Conservation (phyloP, 2,888 invertebrate genomes). For the Cerastis leucographa region DNA sequence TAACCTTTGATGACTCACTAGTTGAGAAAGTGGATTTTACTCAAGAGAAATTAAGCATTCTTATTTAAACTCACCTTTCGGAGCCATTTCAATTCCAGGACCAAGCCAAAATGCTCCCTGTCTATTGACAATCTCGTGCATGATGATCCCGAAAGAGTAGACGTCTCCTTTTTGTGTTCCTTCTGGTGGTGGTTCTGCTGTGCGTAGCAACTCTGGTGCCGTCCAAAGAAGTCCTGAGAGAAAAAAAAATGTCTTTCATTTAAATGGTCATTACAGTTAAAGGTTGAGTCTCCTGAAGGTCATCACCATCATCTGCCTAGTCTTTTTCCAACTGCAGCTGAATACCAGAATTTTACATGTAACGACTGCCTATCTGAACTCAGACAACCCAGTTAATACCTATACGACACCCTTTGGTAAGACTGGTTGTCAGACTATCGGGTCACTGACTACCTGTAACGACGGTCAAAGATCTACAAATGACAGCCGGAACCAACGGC, state of each 20-base stretch:
- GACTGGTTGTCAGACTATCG: too few relatives aligned
- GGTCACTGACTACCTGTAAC: too few relatives aligned
- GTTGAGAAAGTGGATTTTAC: not conserved
- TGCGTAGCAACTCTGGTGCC: constrained; percentile 96
- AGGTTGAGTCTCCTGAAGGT: not conserved
- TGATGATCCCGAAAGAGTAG: constrained; percentile 98
- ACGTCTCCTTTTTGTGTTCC: constrained; percentile 98
- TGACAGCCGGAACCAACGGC: too few relatives aligned
- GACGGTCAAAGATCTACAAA: too few relatives aligned
- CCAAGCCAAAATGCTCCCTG: constrained; percentile 97
- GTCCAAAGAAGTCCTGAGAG: constrained; percentile 96
- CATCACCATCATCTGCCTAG: too few relatives aligned
- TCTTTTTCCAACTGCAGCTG: too few relatives aligned
- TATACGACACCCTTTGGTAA: too few relatives aligned
- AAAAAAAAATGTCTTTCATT: not conserved
- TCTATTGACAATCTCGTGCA: constrained; percentile 97
- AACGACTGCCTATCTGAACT: too few relatives aligned
- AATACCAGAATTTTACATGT: too few relatives aligned
- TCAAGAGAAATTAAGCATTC: not conserved
- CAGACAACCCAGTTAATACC: too few relatives aligned
- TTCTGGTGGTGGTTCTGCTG: constrained; percentile 91
- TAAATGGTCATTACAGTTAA: not conserved
- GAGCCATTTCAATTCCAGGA: constrained; percentile 91
- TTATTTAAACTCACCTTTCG: constrained; percentile 91
- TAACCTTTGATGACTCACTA: not conserved